Base-by-base conservation (phyloP, 1,140 invertebrate species). In the Drosophila punjabiensis region DNA sequence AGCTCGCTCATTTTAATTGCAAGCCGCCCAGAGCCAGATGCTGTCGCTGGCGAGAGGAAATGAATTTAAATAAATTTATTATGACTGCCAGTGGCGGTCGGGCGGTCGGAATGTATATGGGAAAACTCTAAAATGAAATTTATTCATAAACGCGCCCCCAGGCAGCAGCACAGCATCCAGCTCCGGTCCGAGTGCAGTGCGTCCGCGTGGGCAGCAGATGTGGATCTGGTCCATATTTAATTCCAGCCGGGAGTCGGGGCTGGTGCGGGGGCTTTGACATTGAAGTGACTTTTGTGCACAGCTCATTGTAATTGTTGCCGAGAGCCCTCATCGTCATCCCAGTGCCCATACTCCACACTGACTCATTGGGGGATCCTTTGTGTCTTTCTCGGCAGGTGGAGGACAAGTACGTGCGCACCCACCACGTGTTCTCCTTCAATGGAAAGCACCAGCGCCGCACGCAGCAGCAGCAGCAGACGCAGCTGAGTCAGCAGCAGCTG, bases 61-160 rank as follows among this genome's bases (percentile, higher is more conserved):
- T 90, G 73, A 90, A 86, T 90, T 90, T 90, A 91, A 91, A 91
- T 91, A 86, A 87, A 91, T 91, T 91, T 91, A 91, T 91, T 91
- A 91, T 91, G 78, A 68, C 85, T 81, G 68, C 66, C 69, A 68
- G 53, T 55, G 78, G 82, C 75, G 81, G 74, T 32, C 11, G 18
- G 18, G 13, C 53, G 70, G 63, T n/a, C n/a, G n/a, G n/a, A n/a
- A n/a, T 83, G 66, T 76, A 68, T 79, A 83, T 83, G 82, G 79
- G 75, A 70, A 81, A 90, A 82, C 79, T 90, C 86, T 90, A 90
- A 88, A 90, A 90, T 90, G 79, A 90, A 90, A 91, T 90, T 90
- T 90, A 90, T 90, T 90, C 82, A 90, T 86, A 90, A 90, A 82
- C 82, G 70, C 79, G 73, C 63, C 69, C 79, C 67, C 47, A 43